Conservation (phyloP, 2,888 invertebrate genomes). For the Pteria penguin region DNA sequence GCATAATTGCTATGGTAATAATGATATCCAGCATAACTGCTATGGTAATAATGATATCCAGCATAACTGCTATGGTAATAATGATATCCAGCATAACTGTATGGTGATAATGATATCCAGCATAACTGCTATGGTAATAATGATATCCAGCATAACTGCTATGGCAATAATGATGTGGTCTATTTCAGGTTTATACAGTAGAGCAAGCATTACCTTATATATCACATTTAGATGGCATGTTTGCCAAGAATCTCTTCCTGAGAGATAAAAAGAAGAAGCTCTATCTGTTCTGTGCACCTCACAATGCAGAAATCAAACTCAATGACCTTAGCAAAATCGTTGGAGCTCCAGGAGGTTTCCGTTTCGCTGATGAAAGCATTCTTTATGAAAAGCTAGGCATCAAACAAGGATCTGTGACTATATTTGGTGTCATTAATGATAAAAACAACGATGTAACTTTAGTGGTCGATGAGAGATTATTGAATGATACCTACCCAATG, state of each 20-base stretch:
- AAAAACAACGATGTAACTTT: constrained; percentile 70
- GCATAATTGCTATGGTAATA: too few species aligned
- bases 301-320: constrained; percentile 75
- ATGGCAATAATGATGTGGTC: background rate
- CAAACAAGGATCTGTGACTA: constrained; percentile 77
- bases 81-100: background rate
- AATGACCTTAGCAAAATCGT: constrained; percentile 74
- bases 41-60: too few species aligned
- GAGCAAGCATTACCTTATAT: constrained; percentile 76
- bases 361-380: constrained; percentile 76
- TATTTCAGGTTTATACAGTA: constrained; percentile 78
- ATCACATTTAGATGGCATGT: constrained; percentile 68
- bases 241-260: constrained; percentile 79
- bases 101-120: too few species aligned
- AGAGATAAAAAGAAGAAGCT: constrained; percentile 79
- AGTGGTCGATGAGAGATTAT: constrained; percentile 67
- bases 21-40: too few species aligned
- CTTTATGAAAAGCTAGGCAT: constrained; percentile 76
- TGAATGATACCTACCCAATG: constrained; percentile 61
- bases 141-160: too few species aligned
- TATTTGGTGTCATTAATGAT: constrained; percentile 79
- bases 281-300: constrained; percentile 76
- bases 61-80: too few species aligned
- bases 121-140: too few species aligned
- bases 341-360: constrained; percentile 74